Evolutionary conservation across 2,797 vertebrate genomes (phyloP).

Genomic region (Cichlasoma orientale): DNA sequence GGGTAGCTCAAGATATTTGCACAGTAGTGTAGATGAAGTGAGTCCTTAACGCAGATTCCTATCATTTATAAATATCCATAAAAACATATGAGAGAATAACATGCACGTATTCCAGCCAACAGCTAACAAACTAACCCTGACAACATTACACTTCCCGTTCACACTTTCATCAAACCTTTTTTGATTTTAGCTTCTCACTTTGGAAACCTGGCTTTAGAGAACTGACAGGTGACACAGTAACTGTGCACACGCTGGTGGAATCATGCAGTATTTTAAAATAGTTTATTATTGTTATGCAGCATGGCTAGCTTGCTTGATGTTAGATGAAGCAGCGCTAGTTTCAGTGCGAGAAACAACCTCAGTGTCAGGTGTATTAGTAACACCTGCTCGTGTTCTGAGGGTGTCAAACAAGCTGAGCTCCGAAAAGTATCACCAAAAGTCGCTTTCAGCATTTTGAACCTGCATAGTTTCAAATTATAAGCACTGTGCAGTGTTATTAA

Average conservation of each 20-base stretch:
- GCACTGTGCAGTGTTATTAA: neutral
- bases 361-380: neutral
- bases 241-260: neutral
- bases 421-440: neutral
- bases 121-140: neutral
- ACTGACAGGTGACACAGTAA: neutral
- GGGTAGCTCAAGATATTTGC: neutral
- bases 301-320: neutral
- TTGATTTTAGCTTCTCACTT: neutral
- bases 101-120: neutral
- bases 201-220: neutral
- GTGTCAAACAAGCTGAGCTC: neutral
- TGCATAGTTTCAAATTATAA: neutral
- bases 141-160: neutral
- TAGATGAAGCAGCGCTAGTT: neutral
- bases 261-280: neutral
- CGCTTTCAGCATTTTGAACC: neutral
- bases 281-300: neutral
- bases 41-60: neutral
- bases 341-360: neutral
- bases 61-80: neutral
- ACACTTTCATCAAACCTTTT: neutral
- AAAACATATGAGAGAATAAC: no score
- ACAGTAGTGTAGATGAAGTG: neutral
- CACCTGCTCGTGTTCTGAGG: fast-evolving